phyloP scores from a whole-genome alignment of 2,113 vertebrate genomes.

The Microtus richardsoni region DNA sequence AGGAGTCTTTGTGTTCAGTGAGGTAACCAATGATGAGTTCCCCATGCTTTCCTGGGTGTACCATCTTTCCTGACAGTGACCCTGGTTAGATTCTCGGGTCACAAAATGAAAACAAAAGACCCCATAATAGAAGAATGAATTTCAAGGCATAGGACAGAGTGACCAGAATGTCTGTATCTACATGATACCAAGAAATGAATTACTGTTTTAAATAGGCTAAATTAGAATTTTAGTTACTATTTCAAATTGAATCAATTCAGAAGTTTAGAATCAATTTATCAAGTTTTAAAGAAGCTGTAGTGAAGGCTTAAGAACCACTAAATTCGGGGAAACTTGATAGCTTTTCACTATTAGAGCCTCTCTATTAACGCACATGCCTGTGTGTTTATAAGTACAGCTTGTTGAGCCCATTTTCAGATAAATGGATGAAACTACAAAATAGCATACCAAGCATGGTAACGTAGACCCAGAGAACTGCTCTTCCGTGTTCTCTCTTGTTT shows the following conservation, averaged over 20 bases:
- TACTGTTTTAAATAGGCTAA: not conserved
- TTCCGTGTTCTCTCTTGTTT: not conserved
- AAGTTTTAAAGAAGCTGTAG: not conserved
- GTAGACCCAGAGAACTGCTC: not conserved
- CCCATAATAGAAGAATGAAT: not conserved
- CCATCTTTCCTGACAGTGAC: not conserved
- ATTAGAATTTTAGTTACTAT: not conserved
- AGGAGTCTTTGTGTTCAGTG: not conserved
- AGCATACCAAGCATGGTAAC: rapidly evolving
- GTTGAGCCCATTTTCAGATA: not conserved
- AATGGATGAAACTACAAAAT: not conserved
- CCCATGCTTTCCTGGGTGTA: not conserved
- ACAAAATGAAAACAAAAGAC: not conserved
- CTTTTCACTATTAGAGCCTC: not conserved
- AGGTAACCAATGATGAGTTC: not conserved
- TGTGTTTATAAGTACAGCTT: not conserved
- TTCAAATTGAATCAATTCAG: not conserved
- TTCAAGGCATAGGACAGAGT: not conserved
- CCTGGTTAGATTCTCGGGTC: not conserved
- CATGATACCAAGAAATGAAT: not conserved
- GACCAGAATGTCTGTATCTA: not conserved
- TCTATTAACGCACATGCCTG: not conserved
- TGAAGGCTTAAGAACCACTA: not conserved
- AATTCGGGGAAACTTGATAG: not conserved
- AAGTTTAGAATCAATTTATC: constrained; percentile 14